Conservation (phyloP, 2,113 vertebrate genomes). For the Pandion haliaetus region DNA sequence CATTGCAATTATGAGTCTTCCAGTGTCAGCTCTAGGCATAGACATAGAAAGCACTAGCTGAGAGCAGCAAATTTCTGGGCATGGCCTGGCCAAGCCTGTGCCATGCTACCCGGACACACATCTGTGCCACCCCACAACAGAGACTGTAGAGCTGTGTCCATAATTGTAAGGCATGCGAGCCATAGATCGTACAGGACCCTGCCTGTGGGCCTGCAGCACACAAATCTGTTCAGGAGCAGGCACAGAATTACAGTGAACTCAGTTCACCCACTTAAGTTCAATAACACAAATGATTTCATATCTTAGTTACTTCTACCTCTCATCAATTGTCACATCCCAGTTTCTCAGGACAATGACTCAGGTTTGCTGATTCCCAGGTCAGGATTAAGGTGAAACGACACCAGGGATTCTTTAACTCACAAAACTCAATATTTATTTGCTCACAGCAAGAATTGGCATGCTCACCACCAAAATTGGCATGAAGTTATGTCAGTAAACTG, state of each 20-base stretch:
- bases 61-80: not conserved
- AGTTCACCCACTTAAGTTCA: not conserved
- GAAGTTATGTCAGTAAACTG: too few relatives aligned
- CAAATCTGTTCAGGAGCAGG: not conserved
- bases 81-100: not conserved
- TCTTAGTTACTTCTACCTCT: not conserved
- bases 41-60: not conserved
- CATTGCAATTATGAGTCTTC: not conserved
- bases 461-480: too few relatives aligned
- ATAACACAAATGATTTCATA: not conserved
- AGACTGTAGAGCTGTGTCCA: accelerated
- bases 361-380: too few relatives aligned
- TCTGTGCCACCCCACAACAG: not conserved
- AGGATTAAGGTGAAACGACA: too few relatives aligned
- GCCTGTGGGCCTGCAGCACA: not conserved
- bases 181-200: not conserved
- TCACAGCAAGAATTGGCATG: too few relatives aligned
- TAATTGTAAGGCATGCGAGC: not conserved
- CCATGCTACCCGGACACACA: not conserved
- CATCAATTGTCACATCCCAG: too few relatives aligned
- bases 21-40: not conserved
- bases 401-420: too few relatives aligned
- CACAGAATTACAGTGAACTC: not conserved
- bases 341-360: too few relatives aligned
- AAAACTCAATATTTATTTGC: too few relatives aligned